A percentile compares a stretch with the other conserved stretches of the same genome.
Conservation (phyloP, 2,888 invertebrate species). For the Nomada flava region DNA sequence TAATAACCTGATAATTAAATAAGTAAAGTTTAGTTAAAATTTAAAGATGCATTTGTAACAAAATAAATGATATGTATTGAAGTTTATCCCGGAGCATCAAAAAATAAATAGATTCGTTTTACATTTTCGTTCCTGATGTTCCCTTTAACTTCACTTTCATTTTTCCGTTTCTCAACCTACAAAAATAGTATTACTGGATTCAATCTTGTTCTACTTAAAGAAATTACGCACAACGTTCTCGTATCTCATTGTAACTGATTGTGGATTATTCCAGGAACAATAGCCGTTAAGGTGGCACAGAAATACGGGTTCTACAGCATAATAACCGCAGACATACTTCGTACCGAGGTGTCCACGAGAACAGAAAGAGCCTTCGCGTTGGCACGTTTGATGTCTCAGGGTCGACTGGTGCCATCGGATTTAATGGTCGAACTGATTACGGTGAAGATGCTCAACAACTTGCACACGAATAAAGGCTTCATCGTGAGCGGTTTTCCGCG, state of each 20-base stretch:
- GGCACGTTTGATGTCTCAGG: conserved; percentile 72
- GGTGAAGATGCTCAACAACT: conserved; percentile 58
- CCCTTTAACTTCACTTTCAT: no score
- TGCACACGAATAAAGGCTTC: conserved; percentile 62
- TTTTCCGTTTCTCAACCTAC: no score
- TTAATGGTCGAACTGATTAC: conserved; percentile 70
- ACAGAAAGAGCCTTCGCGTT: conserved; percentile 67
- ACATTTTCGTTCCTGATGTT: no score
- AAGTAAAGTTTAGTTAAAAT: no score
- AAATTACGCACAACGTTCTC: neutral
- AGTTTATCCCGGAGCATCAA: no score
- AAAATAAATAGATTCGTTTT: no score
- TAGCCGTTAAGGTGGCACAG: conserved; percentile 54
- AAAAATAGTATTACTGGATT: neutral
- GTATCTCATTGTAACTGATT: neutral
- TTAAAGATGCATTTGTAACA: no score
- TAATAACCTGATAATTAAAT: no score
- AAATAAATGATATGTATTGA: no score
- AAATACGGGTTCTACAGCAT: conserved; percentile 65
- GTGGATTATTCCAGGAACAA: conserved; percentile 62
- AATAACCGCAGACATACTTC: conserved; percentile 66
- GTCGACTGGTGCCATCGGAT: conserved; percentile 70
- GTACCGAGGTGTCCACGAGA: conserved; percentile 66
- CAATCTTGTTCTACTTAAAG: neutral
- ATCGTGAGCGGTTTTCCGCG: conserved; percentile 74